Conservation (phyloP, 2,888 invertebrate genomes). For the Agriopis marginaria region DNA sequence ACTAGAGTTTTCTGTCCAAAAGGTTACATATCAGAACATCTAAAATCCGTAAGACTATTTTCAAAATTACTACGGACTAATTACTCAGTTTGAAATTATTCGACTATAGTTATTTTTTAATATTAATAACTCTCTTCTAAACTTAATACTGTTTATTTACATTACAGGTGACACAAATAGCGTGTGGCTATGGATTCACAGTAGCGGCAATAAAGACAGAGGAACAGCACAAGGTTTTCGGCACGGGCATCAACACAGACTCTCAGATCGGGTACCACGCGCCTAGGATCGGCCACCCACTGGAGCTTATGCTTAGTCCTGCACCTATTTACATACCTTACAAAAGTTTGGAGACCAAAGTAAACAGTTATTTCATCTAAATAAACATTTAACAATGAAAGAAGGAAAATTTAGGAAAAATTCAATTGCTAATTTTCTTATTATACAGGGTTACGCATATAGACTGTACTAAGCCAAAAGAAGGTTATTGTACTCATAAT, state of each 20-base stretch:
- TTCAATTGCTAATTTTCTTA: too few species aligned
- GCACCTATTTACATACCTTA: slow-evolving; percentile 90
- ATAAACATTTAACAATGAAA: not conserved
- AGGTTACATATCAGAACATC: too few species aligned
- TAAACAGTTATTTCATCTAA: slow-evolving; percentile 42
- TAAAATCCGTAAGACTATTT: too few species aligned
- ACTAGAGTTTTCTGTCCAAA: too few species aligned
- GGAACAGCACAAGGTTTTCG: slow-evolving; percentile 91
- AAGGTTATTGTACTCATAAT: too few species aligned
- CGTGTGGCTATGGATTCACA: slow-evolving; percentile 97
- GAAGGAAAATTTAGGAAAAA: too few species aligned
- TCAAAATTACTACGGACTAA: too few species aligned
- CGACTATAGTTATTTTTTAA: not conserved
- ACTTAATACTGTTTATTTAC: slow-evolving; percentile 10
- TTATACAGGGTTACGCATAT: too few species aligned
- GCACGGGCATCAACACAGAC: slow-evolving; percentile 96
- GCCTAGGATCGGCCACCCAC: slow-evolving; percentile 87
- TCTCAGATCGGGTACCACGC: slow-evolving; percentile 94
- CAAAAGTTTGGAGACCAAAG: slow-evolving; percentile 85
- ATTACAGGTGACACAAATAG: slow-evolving; percentile 88
- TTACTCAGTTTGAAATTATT: not conserved
- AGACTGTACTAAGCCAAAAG: too few species aligned
- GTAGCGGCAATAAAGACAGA: slow-evolving; percentile 89
- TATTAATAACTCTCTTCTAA: not conserved
- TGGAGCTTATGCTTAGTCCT: slow-evolving; percentile 90